Evolutionary conservation across 2,888 invertebrate species (phyloP).

Genomic region (Xanthorhoe designata): DNA sequence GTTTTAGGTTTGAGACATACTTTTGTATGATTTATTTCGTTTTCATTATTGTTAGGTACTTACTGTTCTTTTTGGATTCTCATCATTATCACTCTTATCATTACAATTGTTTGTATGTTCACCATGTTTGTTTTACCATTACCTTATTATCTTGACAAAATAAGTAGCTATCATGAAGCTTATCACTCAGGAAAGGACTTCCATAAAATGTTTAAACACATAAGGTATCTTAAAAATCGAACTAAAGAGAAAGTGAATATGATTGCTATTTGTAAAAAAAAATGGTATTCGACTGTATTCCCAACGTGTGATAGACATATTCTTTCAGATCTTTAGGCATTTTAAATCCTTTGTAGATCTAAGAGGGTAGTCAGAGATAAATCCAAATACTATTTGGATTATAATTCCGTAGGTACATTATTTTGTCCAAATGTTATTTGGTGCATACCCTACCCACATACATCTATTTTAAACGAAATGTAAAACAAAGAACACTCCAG

Average conservation of each 20-base stretch:
- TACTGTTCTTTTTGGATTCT: not conserved
- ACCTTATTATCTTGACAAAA: constrained; percentile 8
- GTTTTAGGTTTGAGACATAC: constrained; percentile 14
- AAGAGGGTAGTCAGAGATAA: too few species aligned
- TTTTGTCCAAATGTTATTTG: too few species aligned
- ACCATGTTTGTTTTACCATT: constrained; percentile 4
- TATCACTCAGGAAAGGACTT: not conserved
- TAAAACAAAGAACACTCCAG: constrained; percentile 3
- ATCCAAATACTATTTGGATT: too few species aligned
- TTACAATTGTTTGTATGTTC: constrained; percentile 22
- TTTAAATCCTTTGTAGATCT: too few species aligned
- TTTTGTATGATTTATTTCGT: constrained; percentile 22
- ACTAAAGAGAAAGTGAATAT: not conserved
- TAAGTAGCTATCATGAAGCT: not conserved
- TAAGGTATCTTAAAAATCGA: not conserved
- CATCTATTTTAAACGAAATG: not conserved
- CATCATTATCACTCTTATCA: constrained; percentile 27
- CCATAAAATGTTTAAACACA: not conserved
- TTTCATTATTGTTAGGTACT: not conserved
- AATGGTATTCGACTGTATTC: too few species aligned
- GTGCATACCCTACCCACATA: too few species aligned
- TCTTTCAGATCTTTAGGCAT: too few species aligned
- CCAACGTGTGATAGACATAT: too few species aligned
- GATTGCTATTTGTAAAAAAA: too few species aligned
- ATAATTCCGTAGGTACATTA: too few species aligned